A percentile compares a stretch with the other conserved stretches of the same genome.
phyloP scores from a whole-genome alignment of 37 sponge, comb jelly and placozoan species.

The Halisarca cf. caerulea region DNA sequence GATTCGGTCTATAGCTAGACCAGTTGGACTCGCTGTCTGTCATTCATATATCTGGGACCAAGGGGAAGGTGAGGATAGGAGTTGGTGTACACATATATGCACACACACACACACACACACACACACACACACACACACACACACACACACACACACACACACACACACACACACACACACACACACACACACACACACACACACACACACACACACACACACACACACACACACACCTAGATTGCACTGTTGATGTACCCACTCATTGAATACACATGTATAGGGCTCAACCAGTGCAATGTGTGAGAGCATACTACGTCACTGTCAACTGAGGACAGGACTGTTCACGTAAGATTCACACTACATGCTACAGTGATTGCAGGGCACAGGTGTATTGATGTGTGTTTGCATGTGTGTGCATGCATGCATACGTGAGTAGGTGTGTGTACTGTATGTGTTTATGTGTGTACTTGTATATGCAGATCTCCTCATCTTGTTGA shows the following conservation, averaged over 20 bases:
- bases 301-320: conserved; percentile 81
- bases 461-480: neutral
- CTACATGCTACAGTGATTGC: too few species aligned
- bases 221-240: conserved; percentile 14
- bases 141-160: too few species aligned
- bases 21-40: conserved; percentile 59
- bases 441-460: neutral
- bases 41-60: conserved; percentile 85
- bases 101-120: too few species aligned
- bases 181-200: conserved; percentile 1
- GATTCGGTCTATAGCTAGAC: conserved; percentile 45
- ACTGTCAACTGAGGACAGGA: conserved; percentile 79
- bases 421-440: conserved; percentile 3
- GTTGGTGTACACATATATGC: neutral
- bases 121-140: too few species aligned
- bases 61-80: conserved; percentile 77
- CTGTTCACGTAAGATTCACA: conserved; percentile 68
- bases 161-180: too few species aligned
- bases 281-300: conserved; percentile 93
- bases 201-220: conserved; percentile 24
- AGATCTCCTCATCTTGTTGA: conserved; percentile 92
- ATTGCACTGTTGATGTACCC: neutral
- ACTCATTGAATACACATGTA: neutral
- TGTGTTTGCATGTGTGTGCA: neutral
- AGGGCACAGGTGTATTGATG: neutral